Evolutionary conservation across 2,797 vertebrate species (phyloP).

Genomic region (Eulemur mongoz): DNA sequence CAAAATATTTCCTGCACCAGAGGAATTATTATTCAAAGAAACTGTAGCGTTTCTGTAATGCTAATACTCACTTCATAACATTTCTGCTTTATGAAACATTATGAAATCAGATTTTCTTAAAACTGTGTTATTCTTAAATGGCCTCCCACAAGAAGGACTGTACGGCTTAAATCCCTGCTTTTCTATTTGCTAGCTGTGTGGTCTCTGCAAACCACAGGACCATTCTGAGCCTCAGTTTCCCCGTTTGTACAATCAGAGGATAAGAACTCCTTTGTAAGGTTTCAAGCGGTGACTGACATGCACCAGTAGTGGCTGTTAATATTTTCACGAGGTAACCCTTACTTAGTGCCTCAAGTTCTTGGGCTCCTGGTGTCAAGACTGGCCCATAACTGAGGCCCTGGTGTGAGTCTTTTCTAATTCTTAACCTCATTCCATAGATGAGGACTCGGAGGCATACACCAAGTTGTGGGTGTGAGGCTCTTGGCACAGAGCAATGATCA

Average conservation of each 20-base stretch:
- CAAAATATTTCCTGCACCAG: background rate
- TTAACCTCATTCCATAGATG: background rate
- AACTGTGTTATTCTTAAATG: background rate
- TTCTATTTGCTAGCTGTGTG: background rate
- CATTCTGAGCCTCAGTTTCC: background rate
- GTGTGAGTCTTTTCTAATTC: background rate
- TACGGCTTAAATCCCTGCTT: background rate
- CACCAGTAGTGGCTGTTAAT: background rate
- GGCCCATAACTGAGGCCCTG: background rate
- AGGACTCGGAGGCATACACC: no score
- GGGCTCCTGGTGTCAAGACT: background rate
- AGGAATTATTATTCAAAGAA: background rate
- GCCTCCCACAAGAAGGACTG: background rate
- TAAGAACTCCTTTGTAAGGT: background rate
- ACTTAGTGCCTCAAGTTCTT: background rate
- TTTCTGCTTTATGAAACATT: background rate
- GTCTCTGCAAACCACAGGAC: background rate
- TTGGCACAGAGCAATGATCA: background rate
- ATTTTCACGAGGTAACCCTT: background rate
- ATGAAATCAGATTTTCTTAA: background rate
- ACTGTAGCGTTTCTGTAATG: background rate
- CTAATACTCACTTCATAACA: background rate
- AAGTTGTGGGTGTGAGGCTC: background rate
- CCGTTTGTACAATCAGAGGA: background rate
- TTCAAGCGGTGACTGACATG: background rate